phyloP scores from a whole-genome alignment of 2,797 vertebrate species.

The Siniperca undulata region DNA sequence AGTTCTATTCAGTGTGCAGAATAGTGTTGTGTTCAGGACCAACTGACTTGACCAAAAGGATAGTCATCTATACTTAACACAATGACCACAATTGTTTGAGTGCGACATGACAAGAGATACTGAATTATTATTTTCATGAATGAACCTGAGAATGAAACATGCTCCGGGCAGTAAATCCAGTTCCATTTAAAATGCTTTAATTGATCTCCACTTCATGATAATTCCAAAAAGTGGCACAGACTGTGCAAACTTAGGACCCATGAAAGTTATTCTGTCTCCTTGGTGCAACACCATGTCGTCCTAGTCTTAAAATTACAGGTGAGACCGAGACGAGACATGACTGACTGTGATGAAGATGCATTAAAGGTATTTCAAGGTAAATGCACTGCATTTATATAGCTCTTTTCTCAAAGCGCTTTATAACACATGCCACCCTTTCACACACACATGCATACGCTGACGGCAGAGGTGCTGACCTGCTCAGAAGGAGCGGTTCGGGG shows the following conservation, averaged over 20 bases:
- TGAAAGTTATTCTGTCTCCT: too few species aligned
- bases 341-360: not conserved
- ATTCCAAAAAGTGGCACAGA: too few species aligned
- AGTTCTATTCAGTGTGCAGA: not conserved
- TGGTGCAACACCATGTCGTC: not conserved
- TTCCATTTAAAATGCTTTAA: not conserved
- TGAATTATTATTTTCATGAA: constrained; percentile 5
- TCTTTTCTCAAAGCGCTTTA: too few species aligned
- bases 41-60: not conserved
- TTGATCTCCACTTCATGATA: not conserved
- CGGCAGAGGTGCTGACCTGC: too few species aligned
- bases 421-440: too few species aligned
- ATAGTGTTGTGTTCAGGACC: not conserved
- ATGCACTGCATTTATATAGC: not conserved
- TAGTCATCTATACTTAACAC: not conserved
- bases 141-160: not conserved
- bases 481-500: too few species aligned
- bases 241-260: too few species aligned
- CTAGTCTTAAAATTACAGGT: too few species aligned
- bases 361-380: not conserved
- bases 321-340: not conserved
- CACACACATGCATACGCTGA: too few species aligned
- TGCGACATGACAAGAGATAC: not conserved
- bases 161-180: not conserved
- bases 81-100: not conserved